phyloP scores from a whole-genome alignment of 2,888 invertebrate genomes.

The Plemyria rubiginata region DNA sequence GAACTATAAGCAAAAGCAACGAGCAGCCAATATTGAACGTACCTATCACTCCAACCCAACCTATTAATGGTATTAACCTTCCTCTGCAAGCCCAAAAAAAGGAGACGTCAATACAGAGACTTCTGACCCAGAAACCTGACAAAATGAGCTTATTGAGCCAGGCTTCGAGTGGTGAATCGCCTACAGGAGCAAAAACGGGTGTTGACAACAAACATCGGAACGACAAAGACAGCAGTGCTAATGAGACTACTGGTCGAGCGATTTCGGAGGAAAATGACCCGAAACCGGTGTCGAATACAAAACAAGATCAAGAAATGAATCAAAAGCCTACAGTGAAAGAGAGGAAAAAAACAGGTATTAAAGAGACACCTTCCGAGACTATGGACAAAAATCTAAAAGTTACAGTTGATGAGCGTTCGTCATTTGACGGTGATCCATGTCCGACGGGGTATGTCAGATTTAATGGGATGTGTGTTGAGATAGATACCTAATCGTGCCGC shows the following conservation, averaged over 20 bases:
- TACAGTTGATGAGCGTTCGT: constrained; percentile 55
- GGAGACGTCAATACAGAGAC: constrained; percentile 41
- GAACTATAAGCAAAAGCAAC: constrained; percentile 38
- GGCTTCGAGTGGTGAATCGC: constrained; percentile 10
- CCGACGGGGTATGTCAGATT: constrained; percentile 58
- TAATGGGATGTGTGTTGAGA: constrained; percentile 59
- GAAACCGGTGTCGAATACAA: constrained; percentile 14
- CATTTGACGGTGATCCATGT: constrained; percentile 63
- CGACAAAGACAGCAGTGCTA: constrained; percentile 21
- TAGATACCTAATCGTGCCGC: constrained; percentile 33
- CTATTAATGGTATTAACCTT: constrained; percentile 37
- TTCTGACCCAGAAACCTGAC: constrained; percentile 40
- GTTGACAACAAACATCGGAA: constrained; percentile 15
- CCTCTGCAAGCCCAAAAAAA: constrained; percentile 39
- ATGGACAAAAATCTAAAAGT: constrained; percentile 43
- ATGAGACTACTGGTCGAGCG: constrained; percentile 1
- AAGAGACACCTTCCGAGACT: constrained; percentile 37
- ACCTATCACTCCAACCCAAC: constrained; percentile 34
- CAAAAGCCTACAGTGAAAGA: constrained; percentile 9
- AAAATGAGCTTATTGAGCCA: constrained; percentile 29
- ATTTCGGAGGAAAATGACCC: neutral
- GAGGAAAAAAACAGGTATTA: constrained; percentile 21
- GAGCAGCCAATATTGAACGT: constrained; percentile 37
- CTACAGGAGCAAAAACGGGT: constrained; percentile 6
- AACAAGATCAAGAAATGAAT: constrained; percentile 9